Base-by-base conservation (phyloP, 2,113 vertebrate genomes). In the Lathamus discolor region DNA sequence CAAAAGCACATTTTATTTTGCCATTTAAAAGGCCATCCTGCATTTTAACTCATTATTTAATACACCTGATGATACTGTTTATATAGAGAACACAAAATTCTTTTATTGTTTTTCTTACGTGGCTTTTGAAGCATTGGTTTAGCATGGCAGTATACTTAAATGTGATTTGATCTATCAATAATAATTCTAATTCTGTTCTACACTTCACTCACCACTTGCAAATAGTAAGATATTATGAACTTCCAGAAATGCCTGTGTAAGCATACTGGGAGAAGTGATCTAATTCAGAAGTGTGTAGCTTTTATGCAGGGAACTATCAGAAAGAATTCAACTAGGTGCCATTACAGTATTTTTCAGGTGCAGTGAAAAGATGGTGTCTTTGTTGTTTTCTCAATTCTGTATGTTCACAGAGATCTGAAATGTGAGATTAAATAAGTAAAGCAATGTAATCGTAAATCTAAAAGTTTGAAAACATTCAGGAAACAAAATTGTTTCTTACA, bases 1-100 rank as follows among this genome's bases (percentile, higher is more conserved):
- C 95, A 97, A 96, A 95, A 93, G 61, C 92, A 11, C 69, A 3
- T 48, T 94, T 95, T 68, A 69, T 92, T 83, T 87, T 64, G 39
- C 49, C 77, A 4, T 91, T 76, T 17, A 2, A 91, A 92, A 95
- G 75, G 14, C 49, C 52, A 24, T 46, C 57, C 75, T 83, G 82
- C 16, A 5, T 43, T 80, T 87, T 25, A 66, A 25, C 78, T 73
- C 54, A 2, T 63, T 90, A 15, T 70, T 51, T 29, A 27, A 17
- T 22, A 22, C 39, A 74, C 54, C 48, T 86, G 86, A 70, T 35
- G 62, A 5, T 39, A 35, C 46, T 79, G 19, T 76, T 57, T 69
- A 5, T 37, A 7, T 0, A 8, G 39, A 39, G 46, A 74, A 52
- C 16, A 25, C 33, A 1, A 33, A 8, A 2, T 48, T 35, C 22